A percentile compares a stretch with the other conserved stretches of the same genome.
Conservation (phyloP, 2,888 invertebrate species). For the Nymphalis polychloros region DNA sequence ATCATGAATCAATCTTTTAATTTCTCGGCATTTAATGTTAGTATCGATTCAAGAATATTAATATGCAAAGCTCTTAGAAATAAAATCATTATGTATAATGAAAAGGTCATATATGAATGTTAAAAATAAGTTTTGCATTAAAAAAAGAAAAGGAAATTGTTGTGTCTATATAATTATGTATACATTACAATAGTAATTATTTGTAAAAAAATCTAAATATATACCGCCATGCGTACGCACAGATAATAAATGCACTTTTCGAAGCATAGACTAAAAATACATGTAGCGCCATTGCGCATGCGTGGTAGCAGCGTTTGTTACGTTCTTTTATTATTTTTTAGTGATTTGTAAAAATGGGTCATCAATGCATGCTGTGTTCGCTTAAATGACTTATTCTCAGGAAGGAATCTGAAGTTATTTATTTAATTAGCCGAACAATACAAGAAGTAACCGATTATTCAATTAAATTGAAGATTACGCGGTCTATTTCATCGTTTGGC, state of each 20-base stretch:
- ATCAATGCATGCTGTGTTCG: background rate
- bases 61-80: too few relatives aligned
- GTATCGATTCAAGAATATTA: too few relatives aligned
- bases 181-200: background rate
- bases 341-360: constrained; percentile 17
- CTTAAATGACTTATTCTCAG: background rate
- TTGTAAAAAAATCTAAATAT: constrained; percentile 8
- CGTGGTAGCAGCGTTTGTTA: constrained; percentile 17
- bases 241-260: constrained; percentile 24
- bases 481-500: too few relatives aligned
- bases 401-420: background rate
- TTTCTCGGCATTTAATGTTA: too few relatives aligned
- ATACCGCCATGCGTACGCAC: constrained; percentile 17
- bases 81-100: too few relatives aligned
- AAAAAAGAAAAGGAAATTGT: too few relatives aligned
- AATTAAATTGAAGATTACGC: too few relatives aligned
- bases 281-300: constrained; percentile 31
- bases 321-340: constrained; percentile 20
- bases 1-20: too few relatives aligned
- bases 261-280: constrained; percentile 29
- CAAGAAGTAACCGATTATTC: too few relatives aligned
- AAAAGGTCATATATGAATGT: too few relatives aligned
- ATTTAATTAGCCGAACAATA: background rate
- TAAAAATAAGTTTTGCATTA: too few relatives aligned
- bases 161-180: background rate